Evolutionary conservation across 2,888 invertebrate species (phyloP).

Genomic region (Morpho deidamia): DNA sequence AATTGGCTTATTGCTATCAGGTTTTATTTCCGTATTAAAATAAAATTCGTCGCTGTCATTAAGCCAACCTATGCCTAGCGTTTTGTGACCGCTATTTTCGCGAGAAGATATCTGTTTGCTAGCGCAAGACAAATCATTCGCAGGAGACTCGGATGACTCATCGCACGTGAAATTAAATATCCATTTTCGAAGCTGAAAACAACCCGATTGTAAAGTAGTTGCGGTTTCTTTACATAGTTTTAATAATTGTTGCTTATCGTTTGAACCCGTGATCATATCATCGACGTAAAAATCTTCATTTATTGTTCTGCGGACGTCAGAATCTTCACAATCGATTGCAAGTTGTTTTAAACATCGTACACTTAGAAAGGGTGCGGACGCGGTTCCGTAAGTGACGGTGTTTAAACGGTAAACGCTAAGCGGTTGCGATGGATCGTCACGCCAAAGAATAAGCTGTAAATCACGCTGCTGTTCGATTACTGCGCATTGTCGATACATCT

Average conservation of each 20-base stretch:
- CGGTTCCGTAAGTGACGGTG: slow-evolving; percentile 26
- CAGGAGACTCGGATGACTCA: neutral
- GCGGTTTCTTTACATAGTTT: neutral
- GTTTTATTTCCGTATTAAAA: slow-evolving; percentile 8
- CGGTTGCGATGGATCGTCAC: slow-evolving; percentile 10
- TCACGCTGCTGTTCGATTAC: slow-evolving; percentile 13
- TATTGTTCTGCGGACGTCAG: slow-evolving; percentile 2
- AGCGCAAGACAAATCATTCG: neutral
- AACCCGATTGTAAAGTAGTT: slow-evolving; percentile 3
- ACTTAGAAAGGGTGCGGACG: slow-evolving; percentile 35
- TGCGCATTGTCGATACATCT: slow-evolving; percentile 28
- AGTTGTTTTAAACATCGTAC: slow-evolving; percentile 33
- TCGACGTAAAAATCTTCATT: slow-evolving; percentile 28
- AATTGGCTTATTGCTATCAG: neutral
- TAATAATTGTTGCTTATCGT: slow-evolving; percentile 4
- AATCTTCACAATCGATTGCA: slow-evolving; percentile 30
- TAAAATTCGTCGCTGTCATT: slow-evolving; percentile 15
- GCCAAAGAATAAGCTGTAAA: slow-evolving; percentile 19
- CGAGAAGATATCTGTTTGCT: neutral
- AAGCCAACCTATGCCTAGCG: slow-evolving; percentile 21
- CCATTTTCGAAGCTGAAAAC: slow-evolving; percentile 19
- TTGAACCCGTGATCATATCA: slow-evolving; percentile 27
- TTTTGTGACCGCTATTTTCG: slow-evolving; percentile 14
- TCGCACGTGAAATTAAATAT: slow-evolving; percentile 12
- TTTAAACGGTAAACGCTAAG: slow-evolving; percentile 25